phyloP scores from a whole-genome alignment of 2,888 invertebrate species.

The Cheilosia grossa region DNA sequence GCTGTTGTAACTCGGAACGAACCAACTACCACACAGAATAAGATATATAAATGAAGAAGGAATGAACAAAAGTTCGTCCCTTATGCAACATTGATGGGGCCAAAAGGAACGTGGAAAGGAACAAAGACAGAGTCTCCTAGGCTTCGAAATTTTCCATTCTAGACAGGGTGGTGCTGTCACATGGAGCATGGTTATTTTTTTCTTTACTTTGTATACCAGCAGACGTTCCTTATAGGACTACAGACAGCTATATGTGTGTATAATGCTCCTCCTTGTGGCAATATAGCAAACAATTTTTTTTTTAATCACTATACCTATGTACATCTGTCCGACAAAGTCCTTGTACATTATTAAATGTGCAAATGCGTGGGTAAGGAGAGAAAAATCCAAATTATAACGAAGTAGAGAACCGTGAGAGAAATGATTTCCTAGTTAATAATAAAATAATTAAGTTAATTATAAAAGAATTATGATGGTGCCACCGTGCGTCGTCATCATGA shows the following conservation, averaged over 20 bases:
- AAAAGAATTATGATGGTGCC: conserved; percentile 58
- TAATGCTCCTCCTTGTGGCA: not conserved
- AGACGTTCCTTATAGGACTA: not conserved
- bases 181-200: conserved; percentile 6
- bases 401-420: conserved; percentile 64
- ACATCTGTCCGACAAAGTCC: conserved; percentile 31
- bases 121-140: conserved; percentile 45
- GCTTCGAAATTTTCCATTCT: conserved; percentile 50
- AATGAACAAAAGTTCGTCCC: conserved; percentile 10
- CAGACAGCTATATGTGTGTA: not conserved
- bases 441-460: conserved; percentile 73
- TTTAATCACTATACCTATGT: not conserved
- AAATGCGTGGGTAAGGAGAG: conserved; percentile 39
- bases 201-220: not conserved
- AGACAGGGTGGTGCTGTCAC: conserved; percentile 65
- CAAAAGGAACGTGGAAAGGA: conserved; percentile 16
- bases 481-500: conserved; percentile 11
- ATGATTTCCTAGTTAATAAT: conserved; percentile 69
- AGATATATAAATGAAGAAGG: conserved; percentile 40
- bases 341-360: conserved; percentile 58
- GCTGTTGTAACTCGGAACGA: conserved; percentile 43
- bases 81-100: conserved; percentile 36
- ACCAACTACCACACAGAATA: conserved; percentile 23
- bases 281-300: not conserved
- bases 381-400: conserved; percentile 64